Conservation (phyloP, 2,888 invertebrate genomes). For the Drosophila borborema region DNA sequence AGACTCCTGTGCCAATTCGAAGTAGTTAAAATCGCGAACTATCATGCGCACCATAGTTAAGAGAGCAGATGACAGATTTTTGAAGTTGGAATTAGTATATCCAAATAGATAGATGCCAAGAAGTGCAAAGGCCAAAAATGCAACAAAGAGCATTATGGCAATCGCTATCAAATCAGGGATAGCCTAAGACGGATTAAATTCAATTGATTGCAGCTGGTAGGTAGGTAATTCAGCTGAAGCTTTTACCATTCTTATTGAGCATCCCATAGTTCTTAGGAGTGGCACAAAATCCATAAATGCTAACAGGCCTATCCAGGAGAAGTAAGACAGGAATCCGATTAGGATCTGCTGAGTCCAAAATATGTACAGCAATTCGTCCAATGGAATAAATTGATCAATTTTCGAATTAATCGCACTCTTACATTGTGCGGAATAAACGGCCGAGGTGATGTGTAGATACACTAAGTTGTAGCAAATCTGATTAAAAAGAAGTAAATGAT, state of each 20-base stretch:
- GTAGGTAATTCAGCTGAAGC: background rate
- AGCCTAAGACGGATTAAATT: conserved; percentile 85
- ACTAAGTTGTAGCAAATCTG: background rate
- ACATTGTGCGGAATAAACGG: background rate
- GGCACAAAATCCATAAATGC: conserved; percentile 91
- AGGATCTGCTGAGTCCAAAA: conserved; percentile 86
- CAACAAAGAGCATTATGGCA: conserved; percentile 90
- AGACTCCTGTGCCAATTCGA: conserved; percentile 88
- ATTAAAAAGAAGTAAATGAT: background rate
- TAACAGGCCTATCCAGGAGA: conserved; percentile 90
- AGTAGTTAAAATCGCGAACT: conserved; percentile 90
- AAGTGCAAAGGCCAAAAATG: conserved; percentile 90
- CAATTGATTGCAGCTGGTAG: background rate
- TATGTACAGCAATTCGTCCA: conserved; percentile 87
- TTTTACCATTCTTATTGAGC: conserved; percentile 19
- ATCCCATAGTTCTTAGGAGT: conserved; percentile 84
- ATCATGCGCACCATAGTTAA: conserved; percentile 90
- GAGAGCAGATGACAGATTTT: conserved; percentile 87
- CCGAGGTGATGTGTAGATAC: background rate
- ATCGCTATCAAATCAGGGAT: conserved; percentile 89
- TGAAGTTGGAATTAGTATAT: conserved; percentile 87
- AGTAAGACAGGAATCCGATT: conserved; percentile 87
- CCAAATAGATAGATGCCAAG: conserved; percentile 91
- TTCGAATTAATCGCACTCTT: background rate
- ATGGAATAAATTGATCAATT: conserved; percentile 49